Conservation (phyloP, 2,113 vertebrate species). For the Alectura lathami region DNA sequence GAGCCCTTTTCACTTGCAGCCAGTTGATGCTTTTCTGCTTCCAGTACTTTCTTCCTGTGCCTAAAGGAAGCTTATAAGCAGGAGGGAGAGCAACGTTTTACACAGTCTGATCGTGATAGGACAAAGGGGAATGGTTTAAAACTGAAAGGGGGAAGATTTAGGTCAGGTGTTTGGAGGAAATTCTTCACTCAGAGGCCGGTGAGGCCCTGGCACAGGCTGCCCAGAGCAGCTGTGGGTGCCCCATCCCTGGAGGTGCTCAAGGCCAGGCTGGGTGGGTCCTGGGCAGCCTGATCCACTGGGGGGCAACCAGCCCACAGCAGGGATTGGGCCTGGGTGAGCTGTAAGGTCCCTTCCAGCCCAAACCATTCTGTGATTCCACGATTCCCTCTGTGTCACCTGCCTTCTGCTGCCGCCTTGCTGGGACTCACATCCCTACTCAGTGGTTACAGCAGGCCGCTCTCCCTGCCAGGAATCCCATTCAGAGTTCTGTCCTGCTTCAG, state of each 20-base stretch:
- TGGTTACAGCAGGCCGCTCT: background rate
- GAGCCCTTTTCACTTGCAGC: background rate
- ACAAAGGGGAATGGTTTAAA: background rate
- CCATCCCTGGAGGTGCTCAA: background rate
- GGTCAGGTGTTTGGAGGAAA: background rate
- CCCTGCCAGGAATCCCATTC: background rate
- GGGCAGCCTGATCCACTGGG: background rate
- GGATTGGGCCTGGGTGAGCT: background rate
- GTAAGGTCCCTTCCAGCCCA: background rate
- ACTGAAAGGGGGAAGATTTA: background rate
- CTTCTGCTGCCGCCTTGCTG: accelerated
- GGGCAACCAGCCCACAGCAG: background rate
- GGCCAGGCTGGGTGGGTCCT: background rate
- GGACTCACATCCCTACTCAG: background rate
- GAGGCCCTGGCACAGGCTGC: background rate
- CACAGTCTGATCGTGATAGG: too few relatives aligned
- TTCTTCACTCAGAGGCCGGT: background rate
- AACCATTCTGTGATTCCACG: background rate
- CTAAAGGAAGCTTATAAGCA: too few relatives aligned
- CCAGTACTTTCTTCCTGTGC: too few relatives aligned
- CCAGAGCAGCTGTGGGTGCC: background rate
- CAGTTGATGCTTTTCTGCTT: background rate
- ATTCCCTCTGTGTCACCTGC: background rate
- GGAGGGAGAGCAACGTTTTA: too few relatives aligned
- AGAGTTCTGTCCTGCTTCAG: background rate